Base-by-base conservation (phyloP, 2,113 vertebrate genomes). In the Archocentrus centrarchus region DNA sequence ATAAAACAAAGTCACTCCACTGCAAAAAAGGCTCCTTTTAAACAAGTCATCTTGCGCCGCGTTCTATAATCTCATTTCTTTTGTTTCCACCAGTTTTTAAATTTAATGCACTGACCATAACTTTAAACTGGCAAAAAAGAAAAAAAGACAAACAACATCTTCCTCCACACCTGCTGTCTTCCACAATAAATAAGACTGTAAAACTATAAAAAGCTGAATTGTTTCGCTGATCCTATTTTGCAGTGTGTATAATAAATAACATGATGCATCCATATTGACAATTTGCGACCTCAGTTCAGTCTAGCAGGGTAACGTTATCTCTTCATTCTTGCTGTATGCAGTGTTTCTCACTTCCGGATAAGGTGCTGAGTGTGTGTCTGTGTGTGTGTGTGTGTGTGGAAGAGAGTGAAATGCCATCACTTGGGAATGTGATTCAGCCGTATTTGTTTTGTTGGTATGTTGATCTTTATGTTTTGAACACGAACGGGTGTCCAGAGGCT, bases 1-100 rank as follows among this genome's bases (percentile, higher is more conserved):
- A 88, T 87, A 92, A 94, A 92, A 95, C 89, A 92, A 85, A 79
- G 88, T 90, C 87, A 86, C 83, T 63, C 73, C 86, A 75, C 79
- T 77, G 79, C 80, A 79, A 80, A 73, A 84, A 81, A 76, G 32
- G 50, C 3, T 85, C 75, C 18, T 14, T 53, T 83, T 35, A 55
- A 88, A 86, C 77, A 75, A 80, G 59, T 59, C 44, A 60, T 78
- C 41, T 75, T 55, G 18, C 37, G 35, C 7, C 61, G 14, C 27
- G 73, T 81, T 85, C 60, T 64, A 55, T 22, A 77, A 70, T 75
- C 37, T 64, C 50, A 7, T 17, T 41, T 37, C 15, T 44, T 32
- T 37, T 37, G 22, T 13, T 53, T 70, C 30, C n/a, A 75, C 58
- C 24, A 44, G 32, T 37, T 60, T 82, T 75, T 41, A 60, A 83